Evolutionary conservation across 2,797 vertebrate genomes (phyloP).

Genomic region (Corythornis leucogaster): DNA sequence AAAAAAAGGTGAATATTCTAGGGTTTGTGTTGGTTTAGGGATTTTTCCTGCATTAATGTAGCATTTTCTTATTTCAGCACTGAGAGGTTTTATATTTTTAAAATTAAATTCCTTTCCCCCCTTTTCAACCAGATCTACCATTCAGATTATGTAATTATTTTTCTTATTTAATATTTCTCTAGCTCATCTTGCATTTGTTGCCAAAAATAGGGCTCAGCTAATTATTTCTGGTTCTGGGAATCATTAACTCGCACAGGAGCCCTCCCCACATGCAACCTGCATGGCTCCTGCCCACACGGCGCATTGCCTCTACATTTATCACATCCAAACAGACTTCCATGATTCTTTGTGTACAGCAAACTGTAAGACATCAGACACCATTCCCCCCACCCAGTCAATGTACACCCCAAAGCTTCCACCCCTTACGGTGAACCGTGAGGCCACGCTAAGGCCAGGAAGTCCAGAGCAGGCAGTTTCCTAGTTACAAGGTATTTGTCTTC

Average conservation of each 20-base stretch:
- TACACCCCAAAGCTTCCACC: neutral
- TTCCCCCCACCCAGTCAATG: too few relatives aligned
- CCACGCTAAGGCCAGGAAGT: rapidly evolving
- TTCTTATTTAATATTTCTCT: neutral
- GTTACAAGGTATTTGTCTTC: conserved; percentile 13
- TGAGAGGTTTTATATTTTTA: neutral
- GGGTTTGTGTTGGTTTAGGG: neutral
- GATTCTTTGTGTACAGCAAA: neutral
- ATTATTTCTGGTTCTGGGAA: conserved; percentile 8
- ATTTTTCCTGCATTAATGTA: neutral
- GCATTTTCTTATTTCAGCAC: neutral
- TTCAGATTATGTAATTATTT: neutral
- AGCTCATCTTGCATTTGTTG: neutral
- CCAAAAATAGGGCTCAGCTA: neutral
- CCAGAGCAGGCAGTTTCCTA: neutral
- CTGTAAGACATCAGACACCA: neutral
- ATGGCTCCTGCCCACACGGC: neutral
- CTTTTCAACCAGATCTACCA: neutral
- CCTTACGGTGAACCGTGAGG: neutral
- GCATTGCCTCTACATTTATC: neutral
- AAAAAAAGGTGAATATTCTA: neutral
- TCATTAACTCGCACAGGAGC: neutral
- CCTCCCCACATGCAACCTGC: neutral
- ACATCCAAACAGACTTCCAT: neutral
- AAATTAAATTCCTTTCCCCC: neutral